Percentiles rank a stretch among this genome's conserved stretches.
phyloP scores from a whole-genome alignment of 2,888 invertebrate species.

The Neocrepidodera transversa region DNA sequence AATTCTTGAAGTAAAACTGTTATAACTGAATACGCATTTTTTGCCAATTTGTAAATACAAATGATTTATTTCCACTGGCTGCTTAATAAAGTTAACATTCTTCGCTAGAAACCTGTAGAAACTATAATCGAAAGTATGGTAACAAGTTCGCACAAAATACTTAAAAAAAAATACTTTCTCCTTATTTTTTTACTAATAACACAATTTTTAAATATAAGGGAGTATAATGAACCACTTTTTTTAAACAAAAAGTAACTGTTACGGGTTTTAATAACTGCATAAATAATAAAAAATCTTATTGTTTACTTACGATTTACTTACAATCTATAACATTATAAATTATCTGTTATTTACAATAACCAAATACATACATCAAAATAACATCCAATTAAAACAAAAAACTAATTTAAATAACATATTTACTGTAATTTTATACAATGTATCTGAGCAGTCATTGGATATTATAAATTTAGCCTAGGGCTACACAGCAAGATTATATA shows the following conservation, averaged over 20 bases:
- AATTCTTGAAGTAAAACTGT: constrained; percentile 20
- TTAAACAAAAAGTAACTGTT: too few relatives aligned
- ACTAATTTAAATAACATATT: background rate
- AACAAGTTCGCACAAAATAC: too few relatives aligned
- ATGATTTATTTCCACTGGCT: constrained; percentile 3
- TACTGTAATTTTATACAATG: constrained; percentile 12
- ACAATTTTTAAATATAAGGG: too few relatives aligned
- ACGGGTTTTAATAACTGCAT: too few relatives aligned
- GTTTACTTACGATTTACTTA: background rate
- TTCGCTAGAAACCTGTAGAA: constrained; percentile 1
- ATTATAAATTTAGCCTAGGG: constrained; percentile 4
- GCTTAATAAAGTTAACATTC: constrained; percentile 3
- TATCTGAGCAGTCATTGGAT: background rate
- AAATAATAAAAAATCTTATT: too few relatives aligned
- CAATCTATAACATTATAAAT: constrained; percentile 3
- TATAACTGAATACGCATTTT: constrained; percentile 9
- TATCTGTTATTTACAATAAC: constrained; percentile 8
- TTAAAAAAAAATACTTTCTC: too few relatives aligned
- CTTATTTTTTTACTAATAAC: too few relatives aligned
- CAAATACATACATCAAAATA: constrained; percentile 2
- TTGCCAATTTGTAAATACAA: background rate
- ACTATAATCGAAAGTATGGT: background rate
- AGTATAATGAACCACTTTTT: too few relatives aligned
- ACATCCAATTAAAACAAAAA: constrained; percentile 7
- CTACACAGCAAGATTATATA: too few relatives aligned